Percentiles rank a stretch among this genome's conserved stretches.
These are phyloP conservation scores for Pagetopsis macropterus DNA, from an alignment of 2,797 vertebrate species.

Conservation along the genomic window DNA sequence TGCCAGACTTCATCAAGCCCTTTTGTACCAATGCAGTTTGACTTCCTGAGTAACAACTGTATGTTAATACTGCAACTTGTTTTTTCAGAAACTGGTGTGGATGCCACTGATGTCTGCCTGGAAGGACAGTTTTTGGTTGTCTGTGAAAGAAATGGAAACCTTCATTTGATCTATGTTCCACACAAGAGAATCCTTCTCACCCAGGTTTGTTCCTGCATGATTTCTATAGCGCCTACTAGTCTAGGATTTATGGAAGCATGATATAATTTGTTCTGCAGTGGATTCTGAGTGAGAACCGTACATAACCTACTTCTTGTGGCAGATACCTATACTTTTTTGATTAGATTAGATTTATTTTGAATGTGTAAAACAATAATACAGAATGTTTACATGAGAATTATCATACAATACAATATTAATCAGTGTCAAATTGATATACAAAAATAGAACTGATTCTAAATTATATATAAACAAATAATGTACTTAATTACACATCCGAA, in stretches of 20 bases:
- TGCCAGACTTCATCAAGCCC: background rate
- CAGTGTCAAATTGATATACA: no score
- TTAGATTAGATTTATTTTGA: no score
- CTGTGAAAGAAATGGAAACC: conserved; percentile 93
- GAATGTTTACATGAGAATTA: no score
- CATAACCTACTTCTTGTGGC: background rate
- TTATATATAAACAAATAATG: no score
- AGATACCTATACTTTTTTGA: no score
- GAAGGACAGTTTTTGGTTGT: conserved; percentile 91
- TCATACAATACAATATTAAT: no score
- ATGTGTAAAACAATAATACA: no score
- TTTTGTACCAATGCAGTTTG: background rate
- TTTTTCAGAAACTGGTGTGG: conserved; percentile 89
- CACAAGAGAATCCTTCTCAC: conserved; percentile 91
- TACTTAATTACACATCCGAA: no score
- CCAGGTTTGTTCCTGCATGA: conserved; percentile 77
- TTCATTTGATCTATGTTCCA: conserved; percentile 92
- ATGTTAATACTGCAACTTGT: conserved; percentile 2
- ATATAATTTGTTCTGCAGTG: background rate
- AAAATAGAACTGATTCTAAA: no score
- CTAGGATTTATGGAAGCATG: background rate
- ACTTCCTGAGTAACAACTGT: background rate
- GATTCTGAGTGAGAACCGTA: background rate
- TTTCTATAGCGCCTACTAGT: background rate
- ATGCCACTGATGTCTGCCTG: conserved; percentile 89